Evolutionary conservation across 2,797 vertebrate genomes (phyloP).

Genomic region (Jordanella pulchra): DNA sequence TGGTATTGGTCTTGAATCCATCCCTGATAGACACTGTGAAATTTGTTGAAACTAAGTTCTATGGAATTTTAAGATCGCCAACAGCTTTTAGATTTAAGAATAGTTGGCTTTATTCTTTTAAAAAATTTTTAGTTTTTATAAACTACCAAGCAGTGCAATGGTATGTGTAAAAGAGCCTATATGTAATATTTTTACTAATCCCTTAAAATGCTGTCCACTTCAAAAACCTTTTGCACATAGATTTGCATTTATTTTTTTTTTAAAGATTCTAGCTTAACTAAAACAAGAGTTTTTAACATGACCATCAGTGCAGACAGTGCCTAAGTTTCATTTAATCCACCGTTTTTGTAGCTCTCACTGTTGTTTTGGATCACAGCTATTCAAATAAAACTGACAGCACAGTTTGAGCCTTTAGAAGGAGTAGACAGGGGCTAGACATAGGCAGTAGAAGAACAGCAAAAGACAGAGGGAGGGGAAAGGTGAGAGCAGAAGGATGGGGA

Average conservation of each 20-base stretch:
- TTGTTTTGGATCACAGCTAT: background rate
- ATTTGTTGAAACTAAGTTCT: no score
- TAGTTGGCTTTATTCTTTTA: no score
- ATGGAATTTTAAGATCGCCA: no score
- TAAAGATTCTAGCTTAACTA: background rate
- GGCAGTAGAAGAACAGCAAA: conserved; percentile 63
- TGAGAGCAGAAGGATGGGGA: conserved; percentile 69
- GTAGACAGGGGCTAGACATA: conserved; percentile 42
- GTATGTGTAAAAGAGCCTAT: background rate
- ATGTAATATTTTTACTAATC: background rate
- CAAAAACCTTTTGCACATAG: background rate
- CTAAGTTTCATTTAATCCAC: background rate
- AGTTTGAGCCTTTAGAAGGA: conserved; percentile 35
- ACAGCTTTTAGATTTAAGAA: no score
- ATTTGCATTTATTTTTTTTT: background rate
- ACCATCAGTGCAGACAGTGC: background rate
- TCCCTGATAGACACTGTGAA: no score
- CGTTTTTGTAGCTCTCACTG: background rate
- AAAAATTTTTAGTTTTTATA: no score
- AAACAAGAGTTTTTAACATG: no score
- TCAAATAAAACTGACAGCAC: conserved; percentile 23
- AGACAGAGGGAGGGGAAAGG: conserved; percentile 64
- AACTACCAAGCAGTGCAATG: background rate
- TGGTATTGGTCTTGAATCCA: no score
- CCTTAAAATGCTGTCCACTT: background rate